These are phyloP conservation scores for Melieria picta DNA, from an alignment of 2,888 invertebrate genomes.

Conservation along the genomic window DNA sequence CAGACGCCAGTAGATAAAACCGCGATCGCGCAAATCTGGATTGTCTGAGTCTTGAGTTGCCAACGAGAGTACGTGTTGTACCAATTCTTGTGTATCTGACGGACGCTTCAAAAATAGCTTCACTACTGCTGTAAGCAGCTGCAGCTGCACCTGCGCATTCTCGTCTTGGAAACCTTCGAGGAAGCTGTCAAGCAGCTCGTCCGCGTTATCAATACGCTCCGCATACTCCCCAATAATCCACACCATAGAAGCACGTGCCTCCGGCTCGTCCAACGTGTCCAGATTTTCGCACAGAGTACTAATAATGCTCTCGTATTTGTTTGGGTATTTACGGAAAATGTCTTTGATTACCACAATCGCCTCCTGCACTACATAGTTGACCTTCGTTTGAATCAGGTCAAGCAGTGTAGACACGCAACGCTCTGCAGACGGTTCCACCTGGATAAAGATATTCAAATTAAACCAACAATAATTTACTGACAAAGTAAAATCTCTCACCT, in stretches of 20 bases:
- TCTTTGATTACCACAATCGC: slow-evolving; percentile 99
- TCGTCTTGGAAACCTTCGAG: slow-evolving; percentile 98
- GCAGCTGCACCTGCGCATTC: slow-evolving; percentile 95
- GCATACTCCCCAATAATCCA: slow-evolving; percentile 98
- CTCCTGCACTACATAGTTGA: slow-evolving; percentile 99
- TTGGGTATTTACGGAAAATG: slow-evolving; percentile 97
- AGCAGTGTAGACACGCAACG: slow-evolving; percentile 96
- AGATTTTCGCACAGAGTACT: slow-evolving; percentile 98
- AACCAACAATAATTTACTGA: slow-evolving; percentile 3
- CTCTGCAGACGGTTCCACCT: slow-evolving; percentile 94
- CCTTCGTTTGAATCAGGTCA: slow-evolving; percentile 99
- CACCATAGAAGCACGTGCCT: slow-evolving; percentile 98
- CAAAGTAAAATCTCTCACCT: slow-evolving; percentile 67
- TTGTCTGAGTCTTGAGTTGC: slow-evolving; percentile 96
- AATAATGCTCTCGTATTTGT: slow-evolving; percentile 99
- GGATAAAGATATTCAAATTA: slow-evolving; percentile 47
- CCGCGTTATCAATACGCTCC: slow-evolving; percentile 98
- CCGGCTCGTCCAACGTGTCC: slow-evolving; percentile 98
- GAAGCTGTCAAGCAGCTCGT: slow-evolving; percentile 97
- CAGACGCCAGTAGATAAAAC: slow-evolving; percentile 99
- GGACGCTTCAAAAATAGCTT: slow-evolving; percentile 98
- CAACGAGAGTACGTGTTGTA: slow-evolving; percentile 92
- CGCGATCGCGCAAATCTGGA: slow-evolving; percentile 97
- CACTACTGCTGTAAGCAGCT: slow-evolving; percentile 96
- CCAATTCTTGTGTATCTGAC: slow-evolving; percentile 97